phyloP scores from a whole-genome alignment of 2,888 invertebrate species.

The Tinea trinotella region DNA sequence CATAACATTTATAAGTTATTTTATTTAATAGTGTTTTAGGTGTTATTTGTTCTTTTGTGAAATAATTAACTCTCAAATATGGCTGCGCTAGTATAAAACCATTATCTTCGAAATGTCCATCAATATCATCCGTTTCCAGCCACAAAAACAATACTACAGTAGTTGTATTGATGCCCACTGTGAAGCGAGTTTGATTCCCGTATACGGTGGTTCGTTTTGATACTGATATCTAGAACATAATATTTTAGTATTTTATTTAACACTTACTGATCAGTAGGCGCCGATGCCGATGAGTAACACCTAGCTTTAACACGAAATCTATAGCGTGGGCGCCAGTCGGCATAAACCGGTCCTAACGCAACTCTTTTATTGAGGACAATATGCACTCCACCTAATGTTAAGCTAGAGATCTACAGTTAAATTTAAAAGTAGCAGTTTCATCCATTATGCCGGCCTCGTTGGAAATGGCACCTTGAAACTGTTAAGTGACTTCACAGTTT shows the following conservation, averaged over 20 bases:
- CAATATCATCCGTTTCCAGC: slow-evolving; percentile 68
- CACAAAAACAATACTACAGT: slow-evolving; percentile 78
- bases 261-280: not conserved
- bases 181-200: slow-evolving; percentile 25
- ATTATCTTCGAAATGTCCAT: slow-evolving; percentile 82
- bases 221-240: slow-evolving; percentile 39
- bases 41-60: slow-evolving; percentile 30
- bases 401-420: too few relatives aligned
- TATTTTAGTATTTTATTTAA: not conserved
- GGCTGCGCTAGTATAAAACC: slow-evolving; percentile 74
- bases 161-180: slow-evolving; percentile 46
- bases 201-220: not conserved
- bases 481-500: too few relatives aligned
- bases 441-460: too few relatives aligned
- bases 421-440: too few relatives aligned
- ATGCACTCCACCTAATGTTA: too few relatives aligned
- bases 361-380: too few relatives aligned
- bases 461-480: too few relatives aligned
- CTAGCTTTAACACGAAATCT: too few relatives aligned
- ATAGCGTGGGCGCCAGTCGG: too few relatives aligned
- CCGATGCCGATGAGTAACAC: too few relatives aligned
- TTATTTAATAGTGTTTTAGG: slow-evolving; percentile 34
- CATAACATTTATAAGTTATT: slow-evolving; percentile 46
- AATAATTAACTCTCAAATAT: slow-evolving; percentile 30
- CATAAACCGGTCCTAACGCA: too few relatives aligned